phyloP scores from a whole-genome alignment of 2,888 invertebrate genomes.

The Ferdinandea cuprea region DNA sequence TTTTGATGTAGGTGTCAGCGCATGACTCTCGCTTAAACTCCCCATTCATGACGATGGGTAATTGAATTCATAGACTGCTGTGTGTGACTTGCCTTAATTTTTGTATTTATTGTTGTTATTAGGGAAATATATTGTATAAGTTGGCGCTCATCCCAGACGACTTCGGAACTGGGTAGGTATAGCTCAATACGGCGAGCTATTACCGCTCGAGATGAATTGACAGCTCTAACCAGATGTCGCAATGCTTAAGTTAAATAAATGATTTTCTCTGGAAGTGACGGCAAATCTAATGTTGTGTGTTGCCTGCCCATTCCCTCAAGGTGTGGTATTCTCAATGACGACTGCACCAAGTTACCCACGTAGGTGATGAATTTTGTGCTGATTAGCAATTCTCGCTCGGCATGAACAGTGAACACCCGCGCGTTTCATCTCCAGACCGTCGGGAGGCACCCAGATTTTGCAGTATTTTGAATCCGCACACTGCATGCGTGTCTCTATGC shows the following conservation, averaged over 20 bases:
- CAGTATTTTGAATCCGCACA: constrained; percentile 31
- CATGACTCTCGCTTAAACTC: constrained; percentile 51
- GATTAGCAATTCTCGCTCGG: constrained; percentile 68
- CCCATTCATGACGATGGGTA: constrained; percentile 59
- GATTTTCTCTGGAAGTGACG: constrained; percentile 61
- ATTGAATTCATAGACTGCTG: constrained; percentile 64
- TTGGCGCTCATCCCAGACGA: constrained; percentile 69
- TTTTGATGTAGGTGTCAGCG: constrained; percentile 71
- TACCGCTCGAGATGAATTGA: constrained; percentile 60
- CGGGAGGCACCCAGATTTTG: constrained; percentile 64
- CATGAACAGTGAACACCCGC: constrained; percentile 60
- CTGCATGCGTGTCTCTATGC: constrained; percentile 44
- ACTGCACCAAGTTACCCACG: constrained; percentile 74
- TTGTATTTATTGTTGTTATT: constrained; percentile 65
- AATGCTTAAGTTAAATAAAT: constrained; percentile 71
- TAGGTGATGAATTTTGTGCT: constrained; percentile 75
- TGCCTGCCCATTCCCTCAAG: constrained; percentile 53
- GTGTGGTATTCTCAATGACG: constrained; percentile 74
- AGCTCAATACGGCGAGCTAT: constrained; percentile 55
- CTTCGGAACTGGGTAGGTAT: constrained; percentile 68
- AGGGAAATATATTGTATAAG: constrained; percentile 46
- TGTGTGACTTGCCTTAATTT: constrained; percentile 71
- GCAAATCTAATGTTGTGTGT: constrained; percentile 58
- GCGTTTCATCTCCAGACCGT: constrained; percentile 71
- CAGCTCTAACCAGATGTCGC: constrained; percentile 73